A percentile compares a stretch with the other conserved stretches of the same genome.
phyloP scores from a whole-genome alignment of 1,140 invertebrate genomes.

The Reticulitermes speratus region DNA sequence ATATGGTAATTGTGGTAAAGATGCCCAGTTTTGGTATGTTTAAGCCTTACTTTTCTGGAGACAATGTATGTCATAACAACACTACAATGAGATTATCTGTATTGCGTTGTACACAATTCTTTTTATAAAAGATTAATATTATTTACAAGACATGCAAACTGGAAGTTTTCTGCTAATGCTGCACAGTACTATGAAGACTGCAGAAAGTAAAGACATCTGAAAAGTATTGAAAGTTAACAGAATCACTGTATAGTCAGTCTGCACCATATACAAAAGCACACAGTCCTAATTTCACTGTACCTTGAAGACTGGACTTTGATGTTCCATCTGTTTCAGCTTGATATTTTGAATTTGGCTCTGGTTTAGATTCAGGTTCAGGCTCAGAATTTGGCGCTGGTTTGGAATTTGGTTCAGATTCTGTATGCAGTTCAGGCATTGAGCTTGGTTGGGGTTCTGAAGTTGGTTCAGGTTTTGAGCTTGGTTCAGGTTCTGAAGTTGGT shows the following conservation, averaged over 20 bases:
- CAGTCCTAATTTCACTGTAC: not conserved
- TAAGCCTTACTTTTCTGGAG: too few relatives aligned
- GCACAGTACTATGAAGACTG: not conserved
- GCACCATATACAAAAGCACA: not conserved
- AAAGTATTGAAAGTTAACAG: not conserved
- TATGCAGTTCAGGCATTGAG: conserved; percentile 39
- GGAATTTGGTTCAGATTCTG: conserved; percentile 36
- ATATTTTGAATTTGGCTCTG: conserved; percentile 40
- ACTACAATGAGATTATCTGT: too few relatives aligned
- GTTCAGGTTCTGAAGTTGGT: conserved; percentile 36
- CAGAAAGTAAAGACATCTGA: not conserved
- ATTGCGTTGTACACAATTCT: not conserved
- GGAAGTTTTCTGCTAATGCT: not conserved
- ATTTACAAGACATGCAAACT: not conserved
- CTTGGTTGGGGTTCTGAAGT: conserved; percentile 42
- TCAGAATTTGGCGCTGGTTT: conserved; percentile 38
- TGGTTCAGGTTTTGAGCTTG: conserved; percentile 40
- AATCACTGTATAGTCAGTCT: not conserved
- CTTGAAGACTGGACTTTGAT: not conserved
- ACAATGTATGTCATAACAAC: too few relatives aligned
- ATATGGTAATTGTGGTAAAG: too few relatives aligned
- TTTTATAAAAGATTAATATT: not conserved
- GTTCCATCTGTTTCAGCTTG: conserved; percentile 19
- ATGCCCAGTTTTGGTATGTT: too few relatives aligned
- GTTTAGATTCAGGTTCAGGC: conserved; percentile 41